Evolutionary conservation across 1,140 invertebrate genomes (phyloP).

Genomic region (Adelges cooleyi): DNA sequence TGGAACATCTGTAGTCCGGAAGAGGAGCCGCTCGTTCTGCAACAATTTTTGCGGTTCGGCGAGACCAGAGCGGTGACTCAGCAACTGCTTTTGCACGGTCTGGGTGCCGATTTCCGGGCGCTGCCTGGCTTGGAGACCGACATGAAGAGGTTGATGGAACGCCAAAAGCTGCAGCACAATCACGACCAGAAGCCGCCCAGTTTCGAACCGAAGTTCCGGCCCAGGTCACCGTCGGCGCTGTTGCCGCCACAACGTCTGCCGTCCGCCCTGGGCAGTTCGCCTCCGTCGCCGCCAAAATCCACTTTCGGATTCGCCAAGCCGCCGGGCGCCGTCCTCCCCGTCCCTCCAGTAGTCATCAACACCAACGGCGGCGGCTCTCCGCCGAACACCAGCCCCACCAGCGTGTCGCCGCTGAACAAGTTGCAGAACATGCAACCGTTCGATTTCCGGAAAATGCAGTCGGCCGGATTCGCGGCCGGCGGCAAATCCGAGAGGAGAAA

Average conservation of each 20-base stretch:
- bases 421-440: conserved; percentile 92
- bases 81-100: conserved; percentile 51
- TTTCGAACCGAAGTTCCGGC: conserved; percentile 15
- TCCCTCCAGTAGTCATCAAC: conserved; percentile 61
- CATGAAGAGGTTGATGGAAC: conserved; percentile 39
- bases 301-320: conserved; percentile 38
- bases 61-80: conserved; percentile 72
- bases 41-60: conserved; percentile 74
- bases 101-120: conserved; percentile 32
- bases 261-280: background rate
- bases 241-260: background rate
- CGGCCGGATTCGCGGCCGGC: conserved; percentile 35
- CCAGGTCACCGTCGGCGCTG: conserved; percentile 8
- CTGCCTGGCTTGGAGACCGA: conserved; percentile 42
- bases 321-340: conserved; percentile 42
- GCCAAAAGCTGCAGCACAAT: conserved; percentile 1
- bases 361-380: conserved; percentile 23
- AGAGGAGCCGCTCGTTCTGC: conserved; percentile 72
- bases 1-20: conserved; percentile 72
- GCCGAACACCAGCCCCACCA: conserved; percentile 40
- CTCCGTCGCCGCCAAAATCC: conserved; percentile 31
- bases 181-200: background rate
- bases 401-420: conserved; percentile 68
- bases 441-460: conserved; percentile 69
- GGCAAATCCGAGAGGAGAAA: conserved; percentile 39